Evolutionary conservation across 2,797 vertebrate genomes (phyloP).

Genomic region (Cheirogaleus major): DNA sequence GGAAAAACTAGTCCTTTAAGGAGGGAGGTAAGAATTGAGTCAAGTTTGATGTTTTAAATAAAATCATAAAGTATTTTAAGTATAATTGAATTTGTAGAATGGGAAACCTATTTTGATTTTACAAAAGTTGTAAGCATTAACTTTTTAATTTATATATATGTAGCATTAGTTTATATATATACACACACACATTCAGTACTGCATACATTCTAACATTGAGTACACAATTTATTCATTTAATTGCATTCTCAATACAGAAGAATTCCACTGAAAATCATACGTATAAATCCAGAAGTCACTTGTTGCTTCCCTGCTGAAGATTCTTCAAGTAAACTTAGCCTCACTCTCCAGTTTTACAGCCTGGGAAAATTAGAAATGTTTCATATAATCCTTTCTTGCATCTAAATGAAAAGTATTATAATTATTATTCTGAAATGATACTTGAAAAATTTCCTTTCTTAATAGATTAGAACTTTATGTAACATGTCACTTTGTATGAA

Average conservation of each 20-base stretch:
- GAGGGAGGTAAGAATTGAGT: background rate
- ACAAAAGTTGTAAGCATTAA: background rate
- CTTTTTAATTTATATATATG: background rate
- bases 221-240: background rate
- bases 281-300: background rate
- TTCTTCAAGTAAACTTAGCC: background rate
- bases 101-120: background rate
- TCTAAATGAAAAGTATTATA: background rate
- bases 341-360: background rate
- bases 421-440: background rate
- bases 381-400: background rate
- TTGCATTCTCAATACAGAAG: background rate
- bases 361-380: background rate
- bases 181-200: background rate
- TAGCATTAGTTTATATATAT: background rate
- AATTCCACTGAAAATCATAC: background rate
- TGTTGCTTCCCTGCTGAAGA: background rate
- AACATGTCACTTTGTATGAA: background rate
- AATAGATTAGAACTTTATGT: background rate
- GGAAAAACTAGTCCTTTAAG: background rate
- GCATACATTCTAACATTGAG: background rate
- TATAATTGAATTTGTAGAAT: background rate
- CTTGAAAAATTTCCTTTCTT: background rate
- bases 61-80: background rate
- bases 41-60: background rate